phyloP scores from a whole-genome alignment of 1,140 invertebrate genomes.

The Teleopsis dalmanni region DNA sequence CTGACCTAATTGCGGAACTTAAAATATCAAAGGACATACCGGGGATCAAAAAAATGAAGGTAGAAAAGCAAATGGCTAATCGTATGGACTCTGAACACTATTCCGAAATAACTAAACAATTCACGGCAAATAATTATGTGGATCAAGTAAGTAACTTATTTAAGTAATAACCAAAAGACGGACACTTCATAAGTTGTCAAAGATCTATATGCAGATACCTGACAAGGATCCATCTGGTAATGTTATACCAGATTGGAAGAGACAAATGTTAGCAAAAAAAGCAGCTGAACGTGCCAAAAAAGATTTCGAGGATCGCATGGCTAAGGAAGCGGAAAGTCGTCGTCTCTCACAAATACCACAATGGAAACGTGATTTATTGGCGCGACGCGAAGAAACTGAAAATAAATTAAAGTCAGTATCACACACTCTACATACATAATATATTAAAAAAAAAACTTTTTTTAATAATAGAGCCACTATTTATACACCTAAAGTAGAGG shows the following conservation, averaged over 20 bases:
- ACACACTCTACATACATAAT: background rate
- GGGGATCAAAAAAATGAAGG: conserved; percentile 83
- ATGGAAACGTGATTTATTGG: conserved; percentile 84
- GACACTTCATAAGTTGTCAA: conserved; percentile 17
- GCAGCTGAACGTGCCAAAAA: conserved; percentile 84
- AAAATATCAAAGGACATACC: conserved; percentile 85
- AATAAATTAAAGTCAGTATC: conserved; percentile 57
- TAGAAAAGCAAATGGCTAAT: conserved; percentile 74
- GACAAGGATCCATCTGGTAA: conserved; percentile 82
- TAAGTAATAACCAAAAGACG: background rate
- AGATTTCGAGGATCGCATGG: conserved; percentile 77
- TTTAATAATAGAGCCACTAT: conserved; percentile 49
- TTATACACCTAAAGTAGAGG: conserved; percentile 58
- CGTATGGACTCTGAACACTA: conserved; percentile 71
- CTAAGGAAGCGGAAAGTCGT: conserved; percentile 75
- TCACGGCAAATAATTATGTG: conserved; percentile 79
- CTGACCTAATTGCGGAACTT: conserved; percentile 80
- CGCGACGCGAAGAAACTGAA: conserved; percentile 69
- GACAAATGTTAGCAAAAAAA: conserved; percentile 89
- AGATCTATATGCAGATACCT: conserved; percentile 64
- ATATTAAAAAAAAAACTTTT: background rate
- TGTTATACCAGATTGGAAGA: conserved; percentile 85
- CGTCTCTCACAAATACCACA: conserved; percentile 78
- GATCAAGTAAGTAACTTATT: conserved; percentile 60
- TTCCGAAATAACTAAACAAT: conserved; percentile 72